Evolutionary conservation across 2,797 vertebrate species (phyloP), one percentile per base, ranked within the genome.

Genomic region (Erpetoichthys calabaricus): DNA sequence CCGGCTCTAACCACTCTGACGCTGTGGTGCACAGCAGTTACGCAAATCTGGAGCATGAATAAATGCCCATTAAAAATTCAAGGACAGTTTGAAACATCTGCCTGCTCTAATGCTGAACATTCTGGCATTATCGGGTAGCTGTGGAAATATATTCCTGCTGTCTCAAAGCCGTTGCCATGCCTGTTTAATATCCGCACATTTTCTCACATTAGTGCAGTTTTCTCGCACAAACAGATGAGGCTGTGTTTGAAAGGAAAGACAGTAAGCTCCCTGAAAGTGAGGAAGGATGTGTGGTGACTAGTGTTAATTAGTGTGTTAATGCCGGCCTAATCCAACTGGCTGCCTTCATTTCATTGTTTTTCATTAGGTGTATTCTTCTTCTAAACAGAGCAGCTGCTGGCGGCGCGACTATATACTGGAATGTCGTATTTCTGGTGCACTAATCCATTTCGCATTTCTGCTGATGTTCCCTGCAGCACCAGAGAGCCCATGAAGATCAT

Each of bases 401-500:
- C 25, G 25, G 25, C 25, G 25, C 25, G 25, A 25, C 25, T 25
- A 25, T 25, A 25, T 25, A 25, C 25, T 25, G 25, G 25, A 25
- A 25, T 25, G 25, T 25, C 25, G 47, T 49, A 49, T 4, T 3
- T 49, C 3, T 7, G n/a, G 3, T 49, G 47, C 47, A 4, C 7
- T 49, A 7, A 49, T 49, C 4, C 7, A 60, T 56, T 10, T 3
- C 47, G 3, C 25, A 43, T 54, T n/a, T 50, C 55, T 58, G 45
- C 58, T 51, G 50, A 8, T 46, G 57, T 44, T 72, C 60, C 7
- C 50, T 3, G 9, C 69, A 98, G 95, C 94, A 98, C 69, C 95
- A 98, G 67, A 81, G 89, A 77, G 94, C 91, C 63, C 94, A 94
- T 2, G 89, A 94, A 76, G 95, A 98, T 70, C 87, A 80, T 0